Evolutionary conservation across 2,888 invertebrate genomes (phyloP).

Genomic region (Malthinus seriepunctatus): DNA sequence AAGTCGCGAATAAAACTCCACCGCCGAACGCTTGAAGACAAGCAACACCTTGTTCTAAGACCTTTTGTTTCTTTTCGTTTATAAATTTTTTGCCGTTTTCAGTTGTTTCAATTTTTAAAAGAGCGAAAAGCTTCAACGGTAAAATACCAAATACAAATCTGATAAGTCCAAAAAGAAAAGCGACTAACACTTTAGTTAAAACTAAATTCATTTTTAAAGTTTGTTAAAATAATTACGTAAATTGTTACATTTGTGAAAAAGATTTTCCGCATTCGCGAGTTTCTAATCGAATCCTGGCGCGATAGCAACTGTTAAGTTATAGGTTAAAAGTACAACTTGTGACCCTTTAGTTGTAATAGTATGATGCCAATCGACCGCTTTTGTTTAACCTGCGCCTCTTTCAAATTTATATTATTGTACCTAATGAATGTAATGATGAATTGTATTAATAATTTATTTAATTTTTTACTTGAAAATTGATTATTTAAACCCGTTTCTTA

Average conservation of each 20-base stretch:
- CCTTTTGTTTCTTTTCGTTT: constrained; percentile 45
- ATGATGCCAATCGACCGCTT: not conserved
- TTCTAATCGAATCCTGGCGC: not conserved
- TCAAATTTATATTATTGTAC: too few species aligned
- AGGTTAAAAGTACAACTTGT: not conserved
- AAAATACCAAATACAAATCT: constrained; percentile 57
- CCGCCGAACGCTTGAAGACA: constrained; percentile 68
- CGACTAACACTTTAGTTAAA: constrained; percentile 56
- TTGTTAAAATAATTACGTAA: too few species aligned
- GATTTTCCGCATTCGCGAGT: too few species aligned
- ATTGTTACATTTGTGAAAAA: too few species aligned
- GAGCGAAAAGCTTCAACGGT: constrained; percentile 56
- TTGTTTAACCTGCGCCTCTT: too few species aligned
- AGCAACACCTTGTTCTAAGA: constrained; percentile 48
- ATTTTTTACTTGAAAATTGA: too few species aligned
- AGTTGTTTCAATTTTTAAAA: constrained; percentile 47
- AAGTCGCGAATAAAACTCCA: constrained; percentile 77
- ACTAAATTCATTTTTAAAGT: constrained; percentile 48
- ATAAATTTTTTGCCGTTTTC: constrained; percentile 43
- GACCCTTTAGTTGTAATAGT: too few species aligned
- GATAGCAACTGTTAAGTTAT: not conserved
- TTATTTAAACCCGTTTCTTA: too few species aligned
- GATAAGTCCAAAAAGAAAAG: constrained; percentile 54
- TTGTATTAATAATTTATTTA: too few species aligned
- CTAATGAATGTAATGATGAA: too few species aligned